Evolutionary conservation across 2,888 invertebrate genomes (phyloP).

Genomic region (Stenodera caucasica): DNA sequence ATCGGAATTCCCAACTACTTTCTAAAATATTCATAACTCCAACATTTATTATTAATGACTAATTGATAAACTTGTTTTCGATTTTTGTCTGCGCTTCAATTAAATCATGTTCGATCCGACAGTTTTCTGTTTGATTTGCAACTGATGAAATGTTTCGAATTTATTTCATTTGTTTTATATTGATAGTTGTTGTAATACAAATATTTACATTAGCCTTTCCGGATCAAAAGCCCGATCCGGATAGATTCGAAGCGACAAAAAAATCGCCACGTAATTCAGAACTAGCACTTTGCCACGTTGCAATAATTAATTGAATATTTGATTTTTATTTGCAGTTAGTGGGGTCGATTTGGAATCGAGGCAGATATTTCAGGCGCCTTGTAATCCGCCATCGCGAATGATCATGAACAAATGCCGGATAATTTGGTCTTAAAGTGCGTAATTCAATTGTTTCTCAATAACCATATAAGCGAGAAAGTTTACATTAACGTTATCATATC

Average conservation of each 20-base stretch:
- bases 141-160: background rate
- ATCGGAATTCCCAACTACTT: too few species aligned
- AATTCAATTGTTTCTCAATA: background rate
- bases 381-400: conserved; percentile 1
- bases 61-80: too few species aligned
- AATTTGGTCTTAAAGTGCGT: background rate
- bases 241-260: background rate
- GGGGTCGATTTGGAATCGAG: background rate
- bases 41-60: too few species aligned
- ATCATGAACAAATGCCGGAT: background rate
- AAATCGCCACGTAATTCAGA: background rate
- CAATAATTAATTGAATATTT: background rate
- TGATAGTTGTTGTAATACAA: background rate
- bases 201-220: background rate
- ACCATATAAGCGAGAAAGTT: background rate
- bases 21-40: too few species aligned
- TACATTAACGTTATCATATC: background rate
- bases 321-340: background rate
- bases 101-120: background rate
- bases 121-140: too few species aligned
- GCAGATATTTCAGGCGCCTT: background rate
- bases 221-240: background rate
- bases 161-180: background rate
- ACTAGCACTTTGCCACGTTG: too few species aligned
- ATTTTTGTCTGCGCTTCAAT: background rate